Evolutionary conservation across 1,140 invertebrate species (phyloP).

Genomic region (Drosophila pseudoananassae): DNA sequence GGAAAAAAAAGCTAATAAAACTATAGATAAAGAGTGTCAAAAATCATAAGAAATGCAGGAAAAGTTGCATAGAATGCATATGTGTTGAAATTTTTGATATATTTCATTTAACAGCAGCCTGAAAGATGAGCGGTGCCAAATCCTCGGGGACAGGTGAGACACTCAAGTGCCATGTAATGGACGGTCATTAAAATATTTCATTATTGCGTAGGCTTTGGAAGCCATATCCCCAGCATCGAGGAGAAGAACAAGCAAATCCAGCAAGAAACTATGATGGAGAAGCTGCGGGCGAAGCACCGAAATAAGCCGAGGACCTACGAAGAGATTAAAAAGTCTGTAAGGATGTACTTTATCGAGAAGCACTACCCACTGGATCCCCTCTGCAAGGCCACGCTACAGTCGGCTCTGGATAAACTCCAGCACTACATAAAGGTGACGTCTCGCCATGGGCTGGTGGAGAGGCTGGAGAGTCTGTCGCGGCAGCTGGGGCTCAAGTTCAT

Average conservation of each 20-base stretch:
- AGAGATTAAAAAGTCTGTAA: constrained; percentile 93
- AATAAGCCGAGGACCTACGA: constrained; percentile 89
- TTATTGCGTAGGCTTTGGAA: constrained; percentile 28
- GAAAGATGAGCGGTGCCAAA: constrained; percentile 14
- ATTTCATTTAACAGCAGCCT: background rate
- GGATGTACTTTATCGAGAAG: constrained; percentile 92
- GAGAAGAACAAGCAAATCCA: constrained; percentile 71
- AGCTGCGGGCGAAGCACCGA: constrained; percentile 60
- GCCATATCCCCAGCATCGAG: constrained; percentile 52
- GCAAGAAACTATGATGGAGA: constrained; percentile 70
- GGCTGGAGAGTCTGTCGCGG: constrained; percentile 94
- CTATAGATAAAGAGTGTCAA: background rate
- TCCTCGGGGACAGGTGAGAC: constrained; percentile 13
- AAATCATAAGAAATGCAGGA: background rate
- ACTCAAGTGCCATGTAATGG: background rate
- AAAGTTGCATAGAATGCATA: background rate
- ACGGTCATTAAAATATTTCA: background rate
- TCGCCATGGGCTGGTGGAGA: constrained; percentile 95
- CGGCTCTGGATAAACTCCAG: constrained; percentile 95
- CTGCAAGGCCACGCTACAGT: constrained; percentile 93
- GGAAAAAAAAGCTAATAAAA: background rate
- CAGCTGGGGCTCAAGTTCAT: constrained; percentile 89
- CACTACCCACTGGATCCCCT: constrained; percentile 93
- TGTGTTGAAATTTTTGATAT: background rate
- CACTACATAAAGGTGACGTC: constrained; percentile 97